Evolutionary conservation across 2,113 vertebrate genomes (phyloP).

Genomic region (Paradoxurus hermaphroditus): DNA sequence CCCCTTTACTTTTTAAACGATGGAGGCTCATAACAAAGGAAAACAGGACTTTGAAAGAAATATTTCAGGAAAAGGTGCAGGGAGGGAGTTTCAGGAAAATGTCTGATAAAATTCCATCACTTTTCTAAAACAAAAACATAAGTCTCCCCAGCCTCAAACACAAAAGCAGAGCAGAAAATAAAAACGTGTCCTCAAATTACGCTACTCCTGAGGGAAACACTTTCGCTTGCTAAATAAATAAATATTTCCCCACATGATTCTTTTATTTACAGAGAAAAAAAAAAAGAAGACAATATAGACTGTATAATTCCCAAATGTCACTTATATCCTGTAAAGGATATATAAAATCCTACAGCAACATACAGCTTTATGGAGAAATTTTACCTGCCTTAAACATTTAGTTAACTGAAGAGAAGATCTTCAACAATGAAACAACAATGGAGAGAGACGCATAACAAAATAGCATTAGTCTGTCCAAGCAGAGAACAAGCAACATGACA

Average conservation of each 20-base stretch:
- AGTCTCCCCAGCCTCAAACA: conserved; percentile 24
- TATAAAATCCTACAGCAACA: fast-evolving
- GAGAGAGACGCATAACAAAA: conserved; percentile 64
- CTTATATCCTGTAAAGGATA: background rate
- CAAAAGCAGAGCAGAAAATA: conserved; percentile 35
- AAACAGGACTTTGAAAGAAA: conserved; percentile 36
- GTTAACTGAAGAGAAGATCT: conserved; percentile 57
- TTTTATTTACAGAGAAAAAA: background rate
- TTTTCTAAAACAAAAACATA: conserved; percentile 43
- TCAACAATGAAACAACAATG: conserved; percentile 67
- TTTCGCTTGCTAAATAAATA: background rate
- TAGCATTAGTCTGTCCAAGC: conserved; percentile 46
- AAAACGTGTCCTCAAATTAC: background rate
- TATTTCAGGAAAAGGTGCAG: conserved; percentile 61
- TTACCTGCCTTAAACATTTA: conserved; percentile 55
- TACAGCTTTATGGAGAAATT: conserved; percentile 24
- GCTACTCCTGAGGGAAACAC: background rate
- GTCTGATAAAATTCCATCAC: conserved; percentile 57
- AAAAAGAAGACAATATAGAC: background rate
- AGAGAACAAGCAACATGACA: conserved; percentile 59
- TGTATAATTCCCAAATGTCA: background rate
- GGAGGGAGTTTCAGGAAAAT: conserved; percentile 55
- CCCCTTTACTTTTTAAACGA: background rate
- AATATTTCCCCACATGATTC: background rate
- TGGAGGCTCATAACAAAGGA: background rate